A percentile compares a stretch with the other conserved stretches of the same genome.
Conservation (phyloP, 2,888 invertebrate species). For the Chaetoderma sp. region DNA sequence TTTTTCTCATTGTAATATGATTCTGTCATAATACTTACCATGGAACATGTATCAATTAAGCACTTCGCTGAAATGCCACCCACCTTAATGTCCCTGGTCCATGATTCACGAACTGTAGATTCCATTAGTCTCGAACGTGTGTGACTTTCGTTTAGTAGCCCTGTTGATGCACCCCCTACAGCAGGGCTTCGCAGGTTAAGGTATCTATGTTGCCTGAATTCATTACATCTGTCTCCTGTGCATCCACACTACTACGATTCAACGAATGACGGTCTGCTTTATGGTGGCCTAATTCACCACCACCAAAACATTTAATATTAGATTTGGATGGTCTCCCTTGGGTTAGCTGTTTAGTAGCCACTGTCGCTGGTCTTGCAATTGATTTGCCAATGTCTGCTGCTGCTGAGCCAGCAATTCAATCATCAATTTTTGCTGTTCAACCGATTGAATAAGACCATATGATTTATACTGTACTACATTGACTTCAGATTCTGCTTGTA, state of each 20-base stretch:
- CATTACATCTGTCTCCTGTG: no score
- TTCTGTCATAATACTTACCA: neutral
- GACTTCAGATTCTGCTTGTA: no score
- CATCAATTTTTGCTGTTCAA: neutral
- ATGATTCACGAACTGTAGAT: neutral
- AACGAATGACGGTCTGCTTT: neutral
- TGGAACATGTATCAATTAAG: neutral
- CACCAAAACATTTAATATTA: neutral
- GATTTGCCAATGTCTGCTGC: neutral
- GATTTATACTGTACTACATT: no score
- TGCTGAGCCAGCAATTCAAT: neutral
- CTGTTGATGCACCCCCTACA: neutral
- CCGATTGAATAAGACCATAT: neutral
- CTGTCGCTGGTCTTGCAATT: neutral
- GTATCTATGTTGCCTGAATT: neutral
- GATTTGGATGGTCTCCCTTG: neutral
- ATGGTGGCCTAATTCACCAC: neutral
- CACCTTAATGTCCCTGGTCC: neutral
- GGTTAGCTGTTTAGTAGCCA: neutral
- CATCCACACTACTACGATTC: neutral
- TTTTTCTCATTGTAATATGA: neutral
- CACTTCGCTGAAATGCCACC: neutral
- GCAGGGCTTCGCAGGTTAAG: constrained; percentile 1
- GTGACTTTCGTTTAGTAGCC: neutral
- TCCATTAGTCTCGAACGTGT: neutral